Evolutionary conservation across 1,140 invertebrate species (phyloP), one percentile per base, ranked within the genome.

Genomic region (Apis laboriosa): DNA sequence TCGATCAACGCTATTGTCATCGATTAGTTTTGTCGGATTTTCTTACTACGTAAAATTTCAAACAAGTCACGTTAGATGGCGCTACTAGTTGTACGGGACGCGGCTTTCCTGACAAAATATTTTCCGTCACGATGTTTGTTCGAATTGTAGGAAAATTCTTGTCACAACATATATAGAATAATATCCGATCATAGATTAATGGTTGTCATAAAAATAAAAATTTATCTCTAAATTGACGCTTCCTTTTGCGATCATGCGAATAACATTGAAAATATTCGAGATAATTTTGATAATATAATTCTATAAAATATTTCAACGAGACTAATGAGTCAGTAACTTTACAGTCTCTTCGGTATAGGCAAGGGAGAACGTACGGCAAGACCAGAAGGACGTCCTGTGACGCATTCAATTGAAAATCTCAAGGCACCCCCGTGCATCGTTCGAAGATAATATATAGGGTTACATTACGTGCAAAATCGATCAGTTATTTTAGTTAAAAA

Each of bases 401-500:
- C 90, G 92, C 92, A 92, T 92, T 92, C 92, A 92, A 92, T 91
- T 92, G 90, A 92, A 92, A 92, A 92, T 92, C 91, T 92, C 91
- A 92, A 92, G 92, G 91, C 91, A 92, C 91, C 92, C 92, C 90
- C 88, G 84, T 89, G 79, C 85, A 87, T 77, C 83, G 88, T 87
- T 84, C 67, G 73, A 89, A 83, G 85, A 89, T 89, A 89, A 89
- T 89, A 83, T 87, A 89, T 88, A 89, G 79, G 86, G 85, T 89
- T 88, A 86, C 87, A 88, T 89, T 89, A 89, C 80, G 73, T 83
- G 88, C 85, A 85, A 87, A 88, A 88, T 88, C 80, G 85, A 89
- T 89, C 88, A 77, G 79, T 85, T 84, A 86, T 85, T 88, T 88
- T 82, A 79, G 67, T 60, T 78, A 15, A 56, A n/a, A 60, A 68